Base-by-base conservation (phyloP, 2,113 vertebrate species). In the Chionodraco myersi region DNA sequence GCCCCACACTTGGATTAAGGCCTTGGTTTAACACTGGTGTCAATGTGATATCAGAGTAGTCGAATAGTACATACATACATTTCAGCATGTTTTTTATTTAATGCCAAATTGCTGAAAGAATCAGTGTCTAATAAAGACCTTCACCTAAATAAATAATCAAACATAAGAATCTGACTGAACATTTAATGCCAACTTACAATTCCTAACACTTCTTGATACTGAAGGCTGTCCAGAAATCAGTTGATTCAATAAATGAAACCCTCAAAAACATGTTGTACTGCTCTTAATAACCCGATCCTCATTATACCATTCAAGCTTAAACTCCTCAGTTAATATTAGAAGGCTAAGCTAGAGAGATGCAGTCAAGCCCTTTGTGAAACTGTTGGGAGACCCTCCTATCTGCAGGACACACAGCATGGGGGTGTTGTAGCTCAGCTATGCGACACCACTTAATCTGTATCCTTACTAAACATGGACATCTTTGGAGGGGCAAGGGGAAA, bases 361-460 rank as follows among this genome's bases (percentile, higher is more conserved):
- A 16, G 54, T 60, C 44, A 18, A 2, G 12, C 60, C 57, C 30
- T 8, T 34, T 3, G 26, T 36, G 10, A 52, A 72, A 4, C 2
- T 51, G 57, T 58, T 53, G 57, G 62, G 51, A 77, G 83, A 89
- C 82, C 80, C 60, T 82, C 61, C 21, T 86, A 91, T 92, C 91
- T 80, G 47, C 73, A 87, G 86, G 86, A 86, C 83, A 73, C 80
- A 89, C 60, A 72, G 14, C 65, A 26, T 11, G 30, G 41, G 47
- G 58, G 56, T n/a, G 57, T 10, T 56, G 11, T 15, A 64, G 74
- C 56, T 68, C n/a, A 16, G 60, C 65, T 48, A 7, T 15, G 34
- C 23, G 21, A 21, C 15, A 34, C 36, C 71, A 51, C 61, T 65
- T 69, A 83, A 83, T 92, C 87, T 87, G 18, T 36, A 78, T 78